These are phyloP conservation scores for Leucozona laternaria DNA, from an alignment of 2,888 invertebrate genomes.

Conservation along the genomic window DNA sequence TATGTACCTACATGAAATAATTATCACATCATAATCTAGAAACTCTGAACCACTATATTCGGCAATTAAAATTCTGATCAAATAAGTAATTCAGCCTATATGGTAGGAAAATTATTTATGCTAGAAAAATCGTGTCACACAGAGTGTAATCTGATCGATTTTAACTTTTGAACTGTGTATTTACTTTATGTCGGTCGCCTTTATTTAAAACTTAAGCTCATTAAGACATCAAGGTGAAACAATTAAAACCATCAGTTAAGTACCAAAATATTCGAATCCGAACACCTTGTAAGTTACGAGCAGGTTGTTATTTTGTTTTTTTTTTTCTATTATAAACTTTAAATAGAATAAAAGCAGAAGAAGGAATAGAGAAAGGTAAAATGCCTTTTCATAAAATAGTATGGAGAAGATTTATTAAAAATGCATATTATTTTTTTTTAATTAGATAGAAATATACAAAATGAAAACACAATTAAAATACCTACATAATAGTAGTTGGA, in stretches of 20 bases:
- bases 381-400: neutral
- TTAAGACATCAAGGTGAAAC: constrained; percentile 19
- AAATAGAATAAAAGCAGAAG: constrained; percentile 1
- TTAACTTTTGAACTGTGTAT: neutral
- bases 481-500: neutral
- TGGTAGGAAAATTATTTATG: no score
- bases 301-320: neutral
- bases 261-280: constrained; percentile 3
- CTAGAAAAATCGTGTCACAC: no score
- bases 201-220: neutral
- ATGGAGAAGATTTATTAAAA: constrained; percentile 9
- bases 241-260: constrained; percentile 12
- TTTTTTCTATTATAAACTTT: neutral
- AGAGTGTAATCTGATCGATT: neutral
- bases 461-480: neutral
- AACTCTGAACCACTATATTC: no score
- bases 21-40: no score
- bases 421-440: constrained; percentile 23
- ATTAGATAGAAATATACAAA: constrained; percentile 19
- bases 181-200: neutral
- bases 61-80: no score
- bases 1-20: no score
- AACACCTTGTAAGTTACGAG: neutral
- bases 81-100: no score
- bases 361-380: neutral